Evolutionary conservation across 2,797 vertebrate species (phyloP).

Genomic region (Taeniopygia guttata): DNA sequence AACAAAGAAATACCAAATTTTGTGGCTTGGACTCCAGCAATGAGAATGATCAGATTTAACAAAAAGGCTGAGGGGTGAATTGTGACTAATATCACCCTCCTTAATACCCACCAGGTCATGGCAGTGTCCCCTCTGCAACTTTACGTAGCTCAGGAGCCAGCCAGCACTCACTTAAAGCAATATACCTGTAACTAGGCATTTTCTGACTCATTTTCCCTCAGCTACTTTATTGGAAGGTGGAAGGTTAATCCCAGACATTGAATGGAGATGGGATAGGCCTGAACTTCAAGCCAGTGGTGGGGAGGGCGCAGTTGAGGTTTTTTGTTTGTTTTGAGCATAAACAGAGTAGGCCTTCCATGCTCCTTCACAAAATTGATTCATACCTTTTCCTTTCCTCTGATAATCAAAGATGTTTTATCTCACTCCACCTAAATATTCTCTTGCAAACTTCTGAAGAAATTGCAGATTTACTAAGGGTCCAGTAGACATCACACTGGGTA

Average conservation of each 20-base stretch:
- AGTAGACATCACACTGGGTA: not conserved
- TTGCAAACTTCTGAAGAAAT: not conserved
- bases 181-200: not conserved
- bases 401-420: not conserved
- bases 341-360: not conserved
- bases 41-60: not conserved
- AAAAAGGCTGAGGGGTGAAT: not conserved
- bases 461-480: not conserved
- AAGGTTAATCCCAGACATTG: not conserved
- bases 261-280: not conserved
- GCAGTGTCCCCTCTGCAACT: not conserved
- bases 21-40: not conserved
- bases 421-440: not conserved
- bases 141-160: not conserved
- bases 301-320: fast-evolving
- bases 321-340: not conserved
- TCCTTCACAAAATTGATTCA: not conserved
- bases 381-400: not conserved
- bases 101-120: not conserved
- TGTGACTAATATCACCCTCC: not conserved
- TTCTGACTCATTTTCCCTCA: not conserved
- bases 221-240: not conserved
- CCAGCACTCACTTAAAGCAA: not conserved
- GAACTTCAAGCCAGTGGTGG: not conserved
- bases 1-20: not conserved